Evolutionary conservation across 2,888 invertebrate genomes (phyloP).

Genomic region (Pyrochroa serraticornis): DNA sequence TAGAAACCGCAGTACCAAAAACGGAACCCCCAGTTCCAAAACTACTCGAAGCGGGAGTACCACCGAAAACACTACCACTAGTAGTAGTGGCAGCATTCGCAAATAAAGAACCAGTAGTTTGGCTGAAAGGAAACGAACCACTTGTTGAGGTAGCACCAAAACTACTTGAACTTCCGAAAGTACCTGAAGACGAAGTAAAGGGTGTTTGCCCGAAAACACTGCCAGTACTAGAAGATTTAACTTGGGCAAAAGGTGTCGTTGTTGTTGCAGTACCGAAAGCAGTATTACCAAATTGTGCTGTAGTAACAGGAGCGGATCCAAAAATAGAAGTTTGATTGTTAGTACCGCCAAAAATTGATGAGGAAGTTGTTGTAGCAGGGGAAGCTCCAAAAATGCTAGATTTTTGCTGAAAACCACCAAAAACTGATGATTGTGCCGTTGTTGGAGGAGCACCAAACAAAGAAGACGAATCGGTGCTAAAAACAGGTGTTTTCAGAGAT

Average conservation of each 20-base stretch:
- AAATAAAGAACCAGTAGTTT: slow-evolving; percentile 21
- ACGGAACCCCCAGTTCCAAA: slow-evolving; percentile 12
- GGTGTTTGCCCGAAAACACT: slow-evolving; percentile 5
- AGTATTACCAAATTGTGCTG: slow-evolving; percentile 6
- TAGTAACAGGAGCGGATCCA: slow-evolving; percentile 32
- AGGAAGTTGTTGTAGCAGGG: slow-evolving; percentile 26
- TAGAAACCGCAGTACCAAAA: slow-evolving; percentile 14
- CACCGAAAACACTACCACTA: slow-evolving; percentile 39
- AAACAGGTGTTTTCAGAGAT: slow-evolving; percentile 7
- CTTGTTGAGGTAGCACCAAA: slow-evolving; percentile 13
- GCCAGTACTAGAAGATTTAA: neutral
- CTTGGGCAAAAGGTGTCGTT: neutral
- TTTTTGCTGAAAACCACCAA: neutral
- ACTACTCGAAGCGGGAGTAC: slow-evolving; percentile 20
- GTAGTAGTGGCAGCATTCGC: slow-evolving; percentile 23
- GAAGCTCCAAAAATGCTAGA: slow-evolving; percentile 37
- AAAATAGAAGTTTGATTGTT: slow-evolving; percentile 36
- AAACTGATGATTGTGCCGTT: slow-evolving; percentile 1
- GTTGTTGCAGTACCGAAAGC: slow-evolving; percentile 7
- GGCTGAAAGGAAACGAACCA: slow-evolving; percentile 4
- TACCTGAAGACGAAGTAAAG: neutral
- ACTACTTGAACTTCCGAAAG: slow-evolving; percentile 4
- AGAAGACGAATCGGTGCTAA: slow-evolving; percentile 13
- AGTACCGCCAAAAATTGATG: slow-evolving; percentile 32
- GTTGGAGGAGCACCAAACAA: slow-evolving; percentile 12